Conservation (phyloP, 2,888 invertebrate species). For the Conchocele bisecta region DNA sequence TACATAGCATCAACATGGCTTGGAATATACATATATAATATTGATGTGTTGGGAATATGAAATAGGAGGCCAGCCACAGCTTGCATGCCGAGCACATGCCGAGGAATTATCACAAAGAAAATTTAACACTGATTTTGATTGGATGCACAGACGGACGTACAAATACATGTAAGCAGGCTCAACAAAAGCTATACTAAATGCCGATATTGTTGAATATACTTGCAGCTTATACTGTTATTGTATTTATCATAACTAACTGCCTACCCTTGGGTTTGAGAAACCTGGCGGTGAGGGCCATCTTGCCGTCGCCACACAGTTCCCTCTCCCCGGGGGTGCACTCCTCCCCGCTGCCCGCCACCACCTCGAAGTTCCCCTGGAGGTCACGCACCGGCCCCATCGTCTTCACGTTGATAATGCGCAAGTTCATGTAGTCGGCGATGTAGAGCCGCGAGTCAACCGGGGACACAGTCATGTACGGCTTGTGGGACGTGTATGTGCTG, state of each 20-base stretch:
- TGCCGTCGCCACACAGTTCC: slow-evolving; percentile 97
- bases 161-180: background rate
- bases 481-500: slow-evolving; percentile 97
- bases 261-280: slow-evolving; percentile 94
- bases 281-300: slow-evolving; percentile 94
- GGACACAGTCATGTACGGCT: slow-evolving; percentile 97
- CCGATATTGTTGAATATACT: background rate
- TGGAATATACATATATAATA: too few species aligned
- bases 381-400: slow-evolving; percentile 82
- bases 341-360: slow-evolving; percentile 96
- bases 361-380: slow-evolving; percentile 91
- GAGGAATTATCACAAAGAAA: too few species aligned
- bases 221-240: background rate
- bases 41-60: too few species aligned
- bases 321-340: slow-evolving; percentile 86
- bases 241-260: background rate
- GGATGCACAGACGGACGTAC: too few species aligned
- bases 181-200: background rate
- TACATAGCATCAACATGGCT: too few species aligned
- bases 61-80: too few species aligned
- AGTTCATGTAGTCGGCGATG: slow-evolving; percentile 93
- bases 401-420: slow-evolving; percentile 79
- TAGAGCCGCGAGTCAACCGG: slow-evolving; percentile 98
- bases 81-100: too few species aligned
- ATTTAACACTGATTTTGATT: too few species aligned